Evolutionary conservation across 2,113 vertebrate genomes (phyloP).

Genomic region (Cygnus atratus): DNA sequence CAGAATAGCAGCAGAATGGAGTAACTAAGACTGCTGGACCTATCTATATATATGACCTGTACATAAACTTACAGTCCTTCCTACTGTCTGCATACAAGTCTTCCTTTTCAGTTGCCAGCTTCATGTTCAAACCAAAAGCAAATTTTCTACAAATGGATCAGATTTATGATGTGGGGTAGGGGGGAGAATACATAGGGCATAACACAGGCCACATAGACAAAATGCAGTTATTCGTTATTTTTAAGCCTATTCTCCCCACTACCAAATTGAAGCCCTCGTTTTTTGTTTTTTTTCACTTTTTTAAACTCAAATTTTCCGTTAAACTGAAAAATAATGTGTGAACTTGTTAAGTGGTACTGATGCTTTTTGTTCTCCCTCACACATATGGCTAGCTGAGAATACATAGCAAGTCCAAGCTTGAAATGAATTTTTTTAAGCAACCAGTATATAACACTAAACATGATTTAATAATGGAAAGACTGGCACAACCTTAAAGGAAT

Average conservation of each 20-base stretch:
- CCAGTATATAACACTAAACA: slow-evolving; percentile 59
- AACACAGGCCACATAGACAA: background rate
- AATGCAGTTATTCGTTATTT: background rate
- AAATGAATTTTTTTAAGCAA: slow-evolving; percentile 49
- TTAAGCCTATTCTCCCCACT: background rate
- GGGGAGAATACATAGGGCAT: background rate
- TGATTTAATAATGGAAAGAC: slow-evolving; percentile 68
- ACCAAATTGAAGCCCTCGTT: background rate
- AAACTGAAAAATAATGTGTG: background rate
- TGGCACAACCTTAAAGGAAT: slow-evolving; percentile 67
- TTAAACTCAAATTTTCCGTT: background rate
- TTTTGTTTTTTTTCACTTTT: background rate
- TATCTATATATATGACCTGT: background rate
- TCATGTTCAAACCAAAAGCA: background rate
- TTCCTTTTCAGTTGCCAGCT: background rate
- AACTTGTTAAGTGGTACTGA: background rate
- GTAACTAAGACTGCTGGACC: background rate
- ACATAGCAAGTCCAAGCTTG: slow-evolving; percentile 50
- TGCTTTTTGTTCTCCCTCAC: slow-evolving; percentile 36
- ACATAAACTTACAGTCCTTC: background rate
- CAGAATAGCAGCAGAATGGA: background rate
- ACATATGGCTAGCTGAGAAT: slow-evolving; percentile 50
- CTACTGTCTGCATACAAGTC: background rate
- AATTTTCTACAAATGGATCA: background rate
- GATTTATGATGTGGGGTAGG: background rate